Percentiles rank a stretch among this genome's conserved stretches.
These are phyloP conservation scores for Ascaphus truei DNA, from an alignment of 2,113 vertebrate species.

Conservation along the genomic window DNA sequence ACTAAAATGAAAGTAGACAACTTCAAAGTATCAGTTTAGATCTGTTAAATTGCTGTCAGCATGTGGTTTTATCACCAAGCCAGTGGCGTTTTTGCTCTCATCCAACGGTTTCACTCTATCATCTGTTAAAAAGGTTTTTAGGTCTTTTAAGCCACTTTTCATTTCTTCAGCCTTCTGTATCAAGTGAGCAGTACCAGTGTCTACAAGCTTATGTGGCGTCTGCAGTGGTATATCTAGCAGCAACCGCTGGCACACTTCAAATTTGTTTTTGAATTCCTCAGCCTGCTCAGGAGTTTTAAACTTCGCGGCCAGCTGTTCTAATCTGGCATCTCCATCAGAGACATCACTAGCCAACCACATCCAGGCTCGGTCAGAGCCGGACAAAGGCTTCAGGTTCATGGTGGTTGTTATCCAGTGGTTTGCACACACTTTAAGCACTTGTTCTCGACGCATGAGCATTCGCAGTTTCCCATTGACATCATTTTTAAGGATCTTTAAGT, in stretches of 20 bases:
- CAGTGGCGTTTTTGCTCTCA: slow-evolving; percentile 64
- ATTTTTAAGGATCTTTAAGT: slow-evolving; percentile 92
- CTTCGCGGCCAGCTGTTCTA: slow-evolving; percentile 89
- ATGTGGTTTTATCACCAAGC: slow-evolving; percentile 60
- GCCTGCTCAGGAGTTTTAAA: slow-evolving; percentile 91
- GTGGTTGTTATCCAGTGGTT: slow-evolving; percentile 98
- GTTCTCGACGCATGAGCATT: slow-evolving; percentile 93
- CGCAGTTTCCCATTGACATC: slow-evolving; percentile 81
- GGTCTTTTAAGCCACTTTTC: slow-evolving; percentile 93
- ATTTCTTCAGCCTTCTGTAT: slow-evolving; percentile 97
- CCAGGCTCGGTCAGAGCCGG: slow-evolving; percentile 93
- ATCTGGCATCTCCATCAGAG: slow-evolving; percentile 85
- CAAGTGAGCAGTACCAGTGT: slow-evolving; percentile 86
- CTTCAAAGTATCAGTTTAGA: too few relatives aligned
- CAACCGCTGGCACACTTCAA: slow-evolving; percentile 89
- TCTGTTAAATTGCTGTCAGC: slow-evolving; percentile 72
- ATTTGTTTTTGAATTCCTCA: slow-evolving; percentile 89
- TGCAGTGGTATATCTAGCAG: slow-evolving; percentile 92
- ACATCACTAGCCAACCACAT: slow-evolving; percentile 94
- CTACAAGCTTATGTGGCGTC: slow-evolving; percentile 93
- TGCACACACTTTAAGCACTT: slow-evolving; percentile 94
- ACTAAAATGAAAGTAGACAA: too few relatives aligned
- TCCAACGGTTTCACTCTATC: slow-evolving; percentile 76
- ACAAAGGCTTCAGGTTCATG: slow-evolving; percentile 91
- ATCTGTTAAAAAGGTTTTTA: slow-evolving; percentile 88